Evolutionary conservation across 64 coral and sea anemone species (phyloP), one percentile per base, ranked within the genome.

Genomic region (Astreopora myriophthalma): DNA sequence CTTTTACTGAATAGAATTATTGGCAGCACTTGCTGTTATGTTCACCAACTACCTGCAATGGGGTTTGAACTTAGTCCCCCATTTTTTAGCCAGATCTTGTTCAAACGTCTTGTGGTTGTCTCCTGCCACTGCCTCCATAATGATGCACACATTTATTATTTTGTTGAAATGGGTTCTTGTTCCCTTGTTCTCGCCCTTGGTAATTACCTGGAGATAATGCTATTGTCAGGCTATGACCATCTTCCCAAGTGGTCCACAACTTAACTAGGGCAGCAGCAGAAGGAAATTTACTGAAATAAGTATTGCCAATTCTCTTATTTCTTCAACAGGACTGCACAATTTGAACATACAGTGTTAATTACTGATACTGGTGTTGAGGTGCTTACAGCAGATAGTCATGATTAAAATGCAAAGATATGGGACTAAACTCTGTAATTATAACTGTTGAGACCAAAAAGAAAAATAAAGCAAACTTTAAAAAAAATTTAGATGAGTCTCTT

Each of bases 311-410:
- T 49, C 8, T 20, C 30, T 27, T 87, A 12, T 46, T 73, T 84
- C 6, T 34, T 73, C 65, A 19, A 27, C 55, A 92, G 90, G 64
- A 51, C 69, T 24, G 80, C 80, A 29, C 90, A 92, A 26, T 92
- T 92, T 65, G 90, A 92, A 68, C 79, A 92, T 29, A 92, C 90
- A 40, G 35, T 92, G 6, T 75, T 92, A 19, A 92, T 92, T 19
- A 92, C 80, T 32, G 70, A 86, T 31, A 51, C 22, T 25, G 80
- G 90, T 55, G 71, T 92, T 13, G 90, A 92, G 49, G 62, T 92
- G 17, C 60, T 92, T 13, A 92, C 90, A 48, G 39, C 46, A 35
- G 76, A 91, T n/a, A 64, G 31, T 11, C 33, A 65, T 26, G 57
- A 83, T 58, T 83, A 22, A 83, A 31, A 17, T 27, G 16, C 25